Evolutionary conservation across 2,888 invertebrate genomes (phyloP).

Genomic region (Lasioglossum oenotherae): DNA sequence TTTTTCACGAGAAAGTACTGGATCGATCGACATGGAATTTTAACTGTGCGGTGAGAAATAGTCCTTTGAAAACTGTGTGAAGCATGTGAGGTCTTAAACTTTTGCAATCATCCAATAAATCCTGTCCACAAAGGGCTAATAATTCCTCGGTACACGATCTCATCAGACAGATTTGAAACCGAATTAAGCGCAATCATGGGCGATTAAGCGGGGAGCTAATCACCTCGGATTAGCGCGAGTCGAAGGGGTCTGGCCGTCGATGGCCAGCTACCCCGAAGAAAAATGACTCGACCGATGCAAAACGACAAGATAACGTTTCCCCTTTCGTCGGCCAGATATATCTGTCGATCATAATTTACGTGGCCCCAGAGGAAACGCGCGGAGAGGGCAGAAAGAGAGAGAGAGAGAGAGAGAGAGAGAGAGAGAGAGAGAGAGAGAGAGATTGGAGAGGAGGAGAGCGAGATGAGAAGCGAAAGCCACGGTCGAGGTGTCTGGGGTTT

Average conservation of each 20-base stretch:
- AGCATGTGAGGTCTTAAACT: neutral
- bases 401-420: too few relatives aligned
- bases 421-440: neutral
- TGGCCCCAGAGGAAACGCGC: conserved; percentile 22
- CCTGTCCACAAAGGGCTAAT: neutral
- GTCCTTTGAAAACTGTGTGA: neutral
- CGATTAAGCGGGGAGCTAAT: neutral
- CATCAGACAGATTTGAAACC: neutral
- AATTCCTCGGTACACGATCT: neutral
- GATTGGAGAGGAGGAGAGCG: too few relatives aligned
- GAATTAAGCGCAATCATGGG: neutral
- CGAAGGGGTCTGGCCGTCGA: neutral
- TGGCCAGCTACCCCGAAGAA: neutral
- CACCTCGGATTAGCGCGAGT: neutral
- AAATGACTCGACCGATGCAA: conserved; percentile 15
- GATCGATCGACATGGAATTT: neutral
- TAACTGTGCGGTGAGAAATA: neutral
- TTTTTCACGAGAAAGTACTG: neutral
- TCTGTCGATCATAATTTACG: conserved; percentile 58
- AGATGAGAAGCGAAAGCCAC: neutral
- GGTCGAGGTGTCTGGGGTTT: conserved; percentile 44
- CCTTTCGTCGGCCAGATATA: conserved; percentile 36
- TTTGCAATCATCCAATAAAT: neutral
- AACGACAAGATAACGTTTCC: conserved; percentile 31
- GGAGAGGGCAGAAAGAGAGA: neutral